A percentile compares a stretch with the other conserved stretches of the same genome.
phyloP scores from a whole-genome alignment of 2,113 vertebrate species.

The Fulica atra region DNA sequence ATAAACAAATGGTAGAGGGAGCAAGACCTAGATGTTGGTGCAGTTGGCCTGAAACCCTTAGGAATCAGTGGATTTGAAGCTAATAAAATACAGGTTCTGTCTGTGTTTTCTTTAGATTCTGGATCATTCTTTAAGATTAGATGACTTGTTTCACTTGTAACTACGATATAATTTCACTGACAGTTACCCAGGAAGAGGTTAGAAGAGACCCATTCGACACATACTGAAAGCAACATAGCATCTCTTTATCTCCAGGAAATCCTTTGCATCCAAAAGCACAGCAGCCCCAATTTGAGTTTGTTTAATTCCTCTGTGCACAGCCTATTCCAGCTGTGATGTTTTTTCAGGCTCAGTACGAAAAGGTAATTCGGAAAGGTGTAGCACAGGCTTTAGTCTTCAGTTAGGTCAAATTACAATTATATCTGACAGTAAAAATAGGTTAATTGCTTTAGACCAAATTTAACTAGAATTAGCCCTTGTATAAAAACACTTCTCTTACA shows the following conservation, averaged over 20 bases:
- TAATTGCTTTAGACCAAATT: conserved; percentile 61
- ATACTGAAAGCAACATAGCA: neutral
- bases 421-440: conserved; percentile 51
- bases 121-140: neutral
- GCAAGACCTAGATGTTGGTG: neutral
- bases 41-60: neutral
- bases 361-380: neutral
- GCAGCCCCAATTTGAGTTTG: neutral
- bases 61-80: neutral
- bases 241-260: neutral
- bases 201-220: neutral
- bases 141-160: neutral
- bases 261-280: neutral
- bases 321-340: neutral
- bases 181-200: neutral
- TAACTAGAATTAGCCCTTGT: conserved; percentile 1
- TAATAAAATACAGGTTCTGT: neutral
- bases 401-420: conserved; percentile 48
- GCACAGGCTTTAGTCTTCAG: conserved; percentile 2
- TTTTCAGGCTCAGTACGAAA: neutral
- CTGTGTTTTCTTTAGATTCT: neutral
- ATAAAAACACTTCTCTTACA: neutral
- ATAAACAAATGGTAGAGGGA: neutral
- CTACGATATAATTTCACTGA: neutral
- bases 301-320: neutral